A percentile compares a stretch with the other conserved stretches of the same genome.
Conservation (phyloP, 2,888 invertebrate genomes). For the Apomyelois bistriatella region DNA sequence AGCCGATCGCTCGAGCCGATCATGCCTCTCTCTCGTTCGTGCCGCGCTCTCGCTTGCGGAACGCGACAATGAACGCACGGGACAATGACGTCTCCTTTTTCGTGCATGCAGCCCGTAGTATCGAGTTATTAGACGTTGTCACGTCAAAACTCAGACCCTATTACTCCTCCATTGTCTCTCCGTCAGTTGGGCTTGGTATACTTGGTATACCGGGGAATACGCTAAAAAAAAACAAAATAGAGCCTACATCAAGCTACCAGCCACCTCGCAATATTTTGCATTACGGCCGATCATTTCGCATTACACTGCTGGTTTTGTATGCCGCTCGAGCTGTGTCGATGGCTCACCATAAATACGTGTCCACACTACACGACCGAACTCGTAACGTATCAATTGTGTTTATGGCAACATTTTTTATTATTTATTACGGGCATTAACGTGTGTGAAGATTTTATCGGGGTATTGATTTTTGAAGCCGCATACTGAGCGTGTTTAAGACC, state of each 20-base stretch:
- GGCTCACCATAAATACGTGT: conserved; percentile 59
- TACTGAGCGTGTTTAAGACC: not conserved
- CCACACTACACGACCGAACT: conserved; percentile 43
- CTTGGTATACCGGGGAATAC: too few species aligned
- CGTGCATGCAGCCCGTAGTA: too few species aligned
- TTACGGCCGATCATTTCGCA: conserved; percentile 68
- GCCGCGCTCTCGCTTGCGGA: too few species aligned
- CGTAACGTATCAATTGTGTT: conserved; percentile 75
- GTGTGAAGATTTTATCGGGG: conserved; percentile 46
- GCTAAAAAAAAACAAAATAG: not conserved
- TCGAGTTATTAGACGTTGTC: too few species aligned
- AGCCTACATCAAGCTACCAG: not conserved
- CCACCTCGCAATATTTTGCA: conserved; percentile 54
- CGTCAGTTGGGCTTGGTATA: too few species aligned
- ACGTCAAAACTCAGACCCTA: too few species aligned
- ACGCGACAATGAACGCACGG: too few species aligned
- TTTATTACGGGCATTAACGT: conserved; percentile 54
- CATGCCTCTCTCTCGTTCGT: too few species aligned
- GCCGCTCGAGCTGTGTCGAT: conserved; percentile 35
- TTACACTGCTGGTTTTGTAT: conserved; percentile 60
- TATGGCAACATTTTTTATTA: conserved; percentile 64
- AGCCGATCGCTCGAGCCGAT: too few species aligned
- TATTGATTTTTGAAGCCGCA: not conserved
- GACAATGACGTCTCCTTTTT: too few species aligned
- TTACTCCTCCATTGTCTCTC: too few species aligned